Evolutionary conservation across 2,797 vertebrate genomes (phyloP).

Genomic region (Rousettus madagascariensis): DNA sequence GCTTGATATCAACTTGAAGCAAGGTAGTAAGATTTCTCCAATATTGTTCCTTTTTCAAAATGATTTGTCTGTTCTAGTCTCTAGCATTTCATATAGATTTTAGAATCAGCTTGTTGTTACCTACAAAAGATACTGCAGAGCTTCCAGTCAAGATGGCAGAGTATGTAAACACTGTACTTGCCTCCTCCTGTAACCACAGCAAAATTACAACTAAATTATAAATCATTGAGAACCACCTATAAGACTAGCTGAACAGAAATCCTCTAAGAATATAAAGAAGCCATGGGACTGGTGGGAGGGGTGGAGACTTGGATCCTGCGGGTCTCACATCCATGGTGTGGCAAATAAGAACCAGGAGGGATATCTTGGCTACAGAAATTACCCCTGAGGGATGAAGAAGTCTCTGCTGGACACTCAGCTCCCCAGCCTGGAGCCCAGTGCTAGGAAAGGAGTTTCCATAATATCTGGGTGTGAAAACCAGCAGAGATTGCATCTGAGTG

Average conservation of each 20-base stretch:
- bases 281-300: no score
- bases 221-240: background rate
- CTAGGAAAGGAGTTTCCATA: background rate
- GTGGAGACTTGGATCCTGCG: background rate
- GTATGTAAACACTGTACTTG: background rate
- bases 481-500: background rate
- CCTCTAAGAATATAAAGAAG: background rate
- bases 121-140: background rate
- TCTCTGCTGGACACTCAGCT: background rate
- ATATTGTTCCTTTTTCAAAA: background rate
- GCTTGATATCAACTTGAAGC: background rate
- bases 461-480: background rate
- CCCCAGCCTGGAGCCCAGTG: background rate
- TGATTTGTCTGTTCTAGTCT: background rate
- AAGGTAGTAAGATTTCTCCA: background rate
- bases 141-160: background rate
- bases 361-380: background rate
- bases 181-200: background rate
- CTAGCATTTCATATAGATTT: background rate
- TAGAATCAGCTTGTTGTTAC: background rate
- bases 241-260: background rate
- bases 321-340: background rate
- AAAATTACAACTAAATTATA: background rate
- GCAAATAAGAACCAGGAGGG: background rate
- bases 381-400: background rate